Percentiles rank a stretch among this genome's conserved stretches.
These are phyloP conservation scores for Lepidocyrtinus sp. DNA, from an alignment of 2,888 invertebrate species.

Conservation along the genomic window DNA sequence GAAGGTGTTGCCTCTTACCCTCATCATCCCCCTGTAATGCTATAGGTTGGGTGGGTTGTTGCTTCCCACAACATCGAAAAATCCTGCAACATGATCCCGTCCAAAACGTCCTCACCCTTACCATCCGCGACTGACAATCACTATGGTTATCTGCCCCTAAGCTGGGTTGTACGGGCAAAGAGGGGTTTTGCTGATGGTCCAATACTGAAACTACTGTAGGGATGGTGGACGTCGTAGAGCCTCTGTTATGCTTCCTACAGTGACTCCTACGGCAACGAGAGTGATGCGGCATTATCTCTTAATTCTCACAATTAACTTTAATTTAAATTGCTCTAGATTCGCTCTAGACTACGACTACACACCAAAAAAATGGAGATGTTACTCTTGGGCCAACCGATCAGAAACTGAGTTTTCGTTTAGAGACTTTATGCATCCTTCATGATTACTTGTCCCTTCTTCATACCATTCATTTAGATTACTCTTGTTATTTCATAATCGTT, in stretches of 20 bases:
- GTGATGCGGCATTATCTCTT: constrained; percentile 43
- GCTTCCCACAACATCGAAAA: constrained; percentile 28
- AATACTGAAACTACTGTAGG: constrained; percentile 39
- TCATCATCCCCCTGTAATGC: neutral
- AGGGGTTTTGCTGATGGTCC: constrained; percentile 24
- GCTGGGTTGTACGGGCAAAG: neutral
- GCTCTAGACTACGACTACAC: neutral
- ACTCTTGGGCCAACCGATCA: neutral
- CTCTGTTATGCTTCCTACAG: constrained; percentile 44
- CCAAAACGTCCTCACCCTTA: constrained; percentile 41
- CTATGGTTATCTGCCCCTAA: neutral
- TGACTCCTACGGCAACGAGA: constrained; percentile 42
- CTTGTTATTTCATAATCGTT: constrained; percentile 35
- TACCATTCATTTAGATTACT: neutral
- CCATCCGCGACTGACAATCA: constrained; percentile 19
- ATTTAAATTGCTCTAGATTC: neutral
- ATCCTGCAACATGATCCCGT: constrained; percentile 33
- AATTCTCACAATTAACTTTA: neutral
- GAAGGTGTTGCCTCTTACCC: constrained; percentile 6
- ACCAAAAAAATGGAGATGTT: neutral
- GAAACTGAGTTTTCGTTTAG: neutral
- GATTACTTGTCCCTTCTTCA: neutral
- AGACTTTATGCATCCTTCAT: neutral
- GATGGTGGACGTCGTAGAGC: constrained; percentile 1
- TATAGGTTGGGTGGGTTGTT: neutral